Evolutionary conservation across 2,797 vertebrate species (phyloP).

Genomic region (Todus mexicanus): DNA sequence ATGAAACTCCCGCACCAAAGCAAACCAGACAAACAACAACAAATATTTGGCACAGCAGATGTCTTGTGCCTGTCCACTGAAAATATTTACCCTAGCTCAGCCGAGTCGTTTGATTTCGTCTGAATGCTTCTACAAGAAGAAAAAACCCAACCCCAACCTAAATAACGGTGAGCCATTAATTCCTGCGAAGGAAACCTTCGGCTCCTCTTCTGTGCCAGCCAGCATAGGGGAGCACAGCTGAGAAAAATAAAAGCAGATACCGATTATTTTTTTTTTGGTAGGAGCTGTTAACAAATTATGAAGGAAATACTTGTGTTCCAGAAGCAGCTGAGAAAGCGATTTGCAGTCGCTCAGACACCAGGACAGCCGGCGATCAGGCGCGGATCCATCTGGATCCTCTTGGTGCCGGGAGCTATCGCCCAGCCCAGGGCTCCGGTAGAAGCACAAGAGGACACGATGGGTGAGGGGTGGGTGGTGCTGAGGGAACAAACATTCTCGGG

Average conservation of each 20-base stretch:
- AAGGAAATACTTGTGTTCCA: neutral
- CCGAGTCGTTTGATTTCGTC: constrained; percentile 9
- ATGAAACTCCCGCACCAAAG: constrained; percentile 59
- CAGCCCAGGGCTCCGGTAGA: neutral
- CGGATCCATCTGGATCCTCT: neutral
- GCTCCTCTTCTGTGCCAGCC: neutral
- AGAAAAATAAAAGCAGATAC: neutral
- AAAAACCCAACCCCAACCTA: neutral
- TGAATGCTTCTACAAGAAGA: neutral
- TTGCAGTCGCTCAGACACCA: neutral
- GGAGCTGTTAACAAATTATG: neutral
- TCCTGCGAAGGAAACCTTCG: neutral
- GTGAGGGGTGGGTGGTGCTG: too few relatives aligned
- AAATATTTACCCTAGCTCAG: constrained; percentile 62
- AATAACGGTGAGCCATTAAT: neutral
- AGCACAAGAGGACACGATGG: neutral
- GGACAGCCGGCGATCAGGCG: neutral
- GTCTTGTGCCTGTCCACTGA: neutral
- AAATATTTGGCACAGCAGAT: neutral
- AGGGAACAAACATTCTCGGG: accelerated
- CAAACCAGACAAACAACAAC: neutral
- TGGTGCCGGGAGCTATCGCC: neutral
- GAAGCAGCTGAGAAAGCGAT: constrained; percentile 17
- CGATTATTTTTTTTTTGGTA: neutral
- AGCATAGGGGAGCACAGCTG: neutral